Base-by-base conservation (phyloP, 2,797 vertebrate genomes). In the Tarsius wallacei region DNA sequence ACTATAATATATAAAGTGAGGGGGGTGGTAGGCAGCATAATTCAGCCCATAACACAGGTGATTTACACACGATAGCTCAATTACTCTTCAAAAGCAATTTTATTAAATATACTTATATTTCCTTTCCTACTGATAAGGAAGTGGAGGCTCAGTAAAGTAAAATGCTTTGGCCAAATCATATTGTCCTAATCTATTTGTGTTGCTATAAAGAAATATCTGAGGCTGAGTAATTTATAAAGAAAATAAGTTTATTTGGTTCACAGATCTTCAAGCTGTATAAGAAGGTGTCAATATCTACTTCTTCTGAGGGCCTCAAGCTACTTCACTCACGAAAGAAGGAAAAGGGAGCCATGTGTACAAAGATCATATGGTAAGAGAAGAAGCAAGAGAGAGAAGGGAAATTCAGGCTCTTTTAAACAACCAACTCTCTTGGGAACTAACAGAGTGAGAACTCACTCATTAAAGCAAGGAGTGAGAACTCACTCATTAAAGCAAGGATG, bases 51-150 rank as follows among this genome's bases (percentile, higher is more conserved):
- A 70, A 73, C 15, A 66, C 1, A 36, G 17, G 24, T 51, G 9
- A 12, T 93, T 73, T 76, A 42, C 33, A 14, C 11, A n/a, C 17
- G 47, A 11, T n/a, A 49, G 19, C 36, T 93, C 51, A 68, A 86
- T 81, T 78, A 87, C 28, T 68, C 87, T 85, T 92, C 47, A 70
- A 87, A 94, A 74, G 42, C n/a, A 82, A 84, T 82, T 47, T 19
- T 28, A 64, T 7, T 42, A 10, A 21, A 63, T 71, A 53, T 55
- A 59, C 11, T 22, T 10, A 68, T 0, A 19, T 19, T 70, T 83
- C 28, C 2, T 24, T 81, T 89, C 70, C 59, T 31, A 26, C 22
- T 9, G 31, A 57, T 7, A 19, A 51, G 8, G 16, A 91, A 15
- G 28, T 3, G 16, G 73, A 76, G 15, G 9, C 4, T 93, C 68